A percentile compares a stretch with the other conserved stretches of the same genome.
These are phyloP conservation scores for Metallyticus violacea DNA, from an alignment of 2,888 invertebrate genomes.

Conservation along the genomic window DNA sequence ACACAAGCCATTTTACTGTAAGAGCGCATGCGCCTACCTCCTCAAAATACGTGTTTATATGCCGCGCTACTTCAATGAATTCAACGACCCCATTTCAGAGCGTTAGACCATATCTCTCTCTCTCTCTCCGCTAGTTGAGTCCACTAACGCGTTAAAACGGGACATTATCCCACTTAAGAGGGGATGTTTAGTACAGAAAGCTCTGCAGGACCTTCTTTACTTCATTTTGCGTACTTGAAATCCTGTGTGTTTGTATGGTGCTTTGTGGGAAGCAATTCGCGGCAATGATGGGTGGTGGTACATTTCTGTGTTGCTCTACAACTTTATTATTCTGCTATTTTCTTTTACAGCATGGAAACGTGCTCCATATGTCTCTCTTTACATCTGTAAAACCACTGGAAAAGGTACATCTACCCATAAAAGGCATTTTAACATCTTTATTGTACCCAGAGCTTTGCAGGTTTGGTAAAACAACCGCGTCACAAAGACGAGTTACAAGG, in stretches of 20 bases:
- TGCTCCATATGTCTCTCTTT: too few relatives aligned
- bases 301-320: not conserved
- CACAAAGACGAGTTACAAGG: too few relatives aligned
- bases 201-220: not conserved
- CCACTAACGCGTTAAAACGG: not conserved
- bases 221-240: not conserved
- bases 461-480: too few relatives aligned
- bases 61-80: not conserved
- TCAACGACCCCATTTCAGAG: not conserved
- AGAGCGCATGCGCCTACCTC: not conserved
- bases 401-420: not conserved
- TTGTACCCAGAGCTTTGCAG: too few relatives aligned
- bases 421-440: not conserved
- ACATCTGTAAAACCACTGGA: not conserved
- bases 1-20: not conserved
- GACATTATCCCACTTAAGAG: not conserved
- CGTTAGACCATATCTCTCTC: not conserved
- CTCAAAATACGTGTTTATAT: not conserved
- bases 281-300: not conserved
- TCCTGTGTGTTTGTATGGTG: not conserved
- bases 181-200: not conserved
- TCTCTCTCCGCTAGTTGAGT: not conserved
- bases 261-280: not conserved
- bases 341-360: not conserved
- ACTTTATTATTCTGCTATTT: not conserved